Percentiles rank a stretch among this genome's conserved stretches.
Evolutionary conservation across 2,888 invertebrate genomes (phyloP).

Genomic region (Falcaria lacertinaria): DNA sequence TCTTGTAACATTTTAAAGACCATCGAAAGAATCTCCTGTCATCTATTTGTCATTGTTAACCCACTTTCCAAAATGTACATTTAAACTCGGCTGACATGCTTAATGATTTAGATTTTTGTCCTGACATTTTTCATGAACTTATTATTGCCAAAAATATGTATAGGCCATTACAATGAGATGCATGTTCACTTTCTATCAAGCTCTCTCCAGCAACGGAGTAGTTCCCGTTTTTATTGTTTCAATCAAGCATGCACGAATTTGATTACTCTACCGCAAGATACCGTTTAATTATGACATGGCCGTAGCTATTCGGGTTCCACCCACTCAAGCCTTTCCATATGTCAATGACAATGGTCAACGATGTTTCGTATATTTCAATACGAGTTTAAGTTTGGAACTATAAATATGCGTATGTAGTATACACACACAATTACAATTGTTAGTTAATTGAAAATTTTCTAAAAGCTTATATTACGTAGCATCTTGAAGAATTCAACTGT

Average conservation of each 20-base stretch:
- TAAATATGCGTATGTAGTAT: too few relatives aligned
- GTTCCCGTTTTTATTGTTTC: conserved; percentile 15
- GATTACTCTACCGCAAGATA: conserved; percentile 22
- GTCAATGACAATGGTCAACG: conserved; percentile 16
- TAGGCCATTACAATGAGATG: conserved; percentile 33
- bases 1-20: conserved; percentile 20
- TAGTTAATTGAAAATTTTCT: not conserved
- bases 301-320: conserved; percentile 16
- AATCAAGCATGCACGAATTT: conserved; percentile 19
- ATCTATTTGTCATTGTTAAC: conserved; percentile 54
- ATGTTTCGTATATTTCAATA: conserved; percentile 23
- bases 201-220: conserved; percentile 23
- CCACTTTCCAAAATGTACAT: conserved; percentile 41
- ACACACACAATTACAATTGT: too few relatives aligned
- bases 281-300: conserved; percentile 15
- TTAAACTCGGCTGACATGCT: conserved; percentile 33
- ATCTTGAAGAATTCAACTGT: conserved; percentile 13
- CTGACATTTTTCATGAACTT: conserved; percentile 41
- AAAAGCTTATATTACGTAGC: not conserved
- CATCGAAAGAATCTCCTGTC: conserved; percentile 32
- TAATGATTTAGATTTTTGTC: conserved; percentile 45
- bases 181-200: conserved; percentile 30
- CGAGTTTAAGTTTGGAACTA: too few relatives aligned
- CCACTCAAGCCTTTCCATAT: conserved; percentile 19
- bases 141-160: conserved; percentile 44